Evolutionary conservation across 2,113 vertebrate genomes (phyloP), one percentile per base, ranked within the genome.

Genomic region (Nanger granti): DNA sequence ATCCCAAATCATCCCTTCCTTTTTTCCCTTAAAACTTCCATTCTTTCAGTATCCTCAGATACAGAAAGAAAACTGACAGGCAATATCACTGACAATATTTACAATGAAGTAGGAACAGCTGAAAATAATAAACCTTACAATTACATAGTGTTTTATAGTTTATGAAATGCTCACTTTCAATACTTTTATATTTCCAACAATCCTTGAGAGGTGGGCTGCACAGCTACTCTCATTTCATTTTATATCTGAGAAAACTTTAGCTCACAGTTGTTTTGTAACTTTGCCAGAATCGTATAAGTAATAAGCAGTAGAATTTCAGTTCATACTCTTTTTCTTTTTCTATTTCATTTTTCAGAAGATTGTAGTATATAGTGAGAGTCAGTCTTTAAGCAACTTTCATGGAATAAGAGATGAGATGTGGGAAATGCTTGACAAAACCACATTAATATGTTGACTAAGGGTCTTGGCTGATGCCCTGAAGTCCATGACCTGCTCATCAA

Each of bases 291-390:
- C 41, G 20, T 17, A 24, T n/a, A 88, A 85, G 15, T 22, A 59
- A 83, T 84, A 84, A 85, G 15, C 85, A 90, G n/a, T 29, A 88
- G 34, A 91, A 66, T 15, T 92, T 95, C 69, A 90, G 64, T 79
- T 92, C 17, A n/a, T 24, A 93, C 57, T 87, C 44, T 60, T 59
- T 73, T 88, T 37, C 26, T 82, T 64, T 87, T 64, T n/a, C 31
- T n/a, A 79, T 91, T 93, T 93, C 31, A 73, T 52, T 97, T 93
- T 73, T 95, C 79, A 87, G 91, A 93, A 89, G 64, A 59, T 92
- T 34, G 31, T 37, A 4, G 4, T 83, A 29, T 34, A 11, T 59
- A 64, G 55, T 47, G 26, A 90, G n/a, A 60, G 59, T 73, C 34
- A 64, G 79, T 96, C 57, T 92, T 31, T 5, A 92, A 57, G 83